Evolutionary conservation across 2,797 vertebrate species (phyloP), one percentile per base, ranked within the genome.

Genomic region (Urosaurus nigricauda): DNA sequence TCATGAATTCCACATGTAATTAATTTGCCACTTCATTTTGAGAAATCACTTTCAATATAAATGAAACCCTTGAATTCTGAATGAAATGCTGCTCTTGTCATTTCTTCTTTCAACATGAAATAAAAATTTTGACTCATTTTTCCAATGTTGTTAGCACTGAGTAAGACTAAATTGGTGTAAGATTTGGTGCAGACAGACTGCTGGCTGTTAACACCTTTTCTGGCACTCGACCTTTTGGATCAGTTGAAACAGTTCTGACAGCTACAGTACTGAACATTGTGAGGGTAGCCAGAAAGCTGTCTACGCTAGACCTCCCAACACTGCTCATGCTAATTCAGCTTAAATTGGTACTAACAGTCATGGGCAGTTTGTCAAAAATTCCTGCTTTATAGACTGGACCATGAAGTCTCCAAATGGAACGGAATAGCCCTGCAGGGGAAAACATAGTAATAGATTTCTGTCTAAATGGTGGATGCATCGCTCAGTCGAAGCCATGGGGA

Each of bases 1-100:
- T 90, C 85, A 77, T 75, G 14, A 14, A 86, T 92, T 91, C 71
- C 84, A 90, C 24, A 81, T 88, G 74, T 73, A 65, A 77, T 17
- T 92, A 60, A 26, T 91, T 92, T 80, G 63, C 0, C 17, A 86
- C 21, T 75, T 92, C 77, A 87, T 14, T 84, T 74, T 73, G 17
- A 63, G 35, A 32, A 79, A 71, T 86, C 87, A 90, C 32, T 21
- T 1, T 0, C 60, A 75, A 43, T 86, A 43, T 65, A 6, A 75
- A 65, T 74, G 60, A 65, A 88, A 43, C 40, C 43, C 40, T 60
- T 87, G 63, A 82, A 74, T 88, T 79, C 70, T 82, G 32, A 85
- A 78, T 68, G 53, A 87, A 85, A 85, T 83, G 63, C 74, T 32
- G 37, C 71, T 83, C 17, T 58, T 37, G 16, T 51, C 37, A 26